phyloP scores from a whole-genome alignment of 2,888 invertebrate species.

The Odontothrips loti region DNA sequence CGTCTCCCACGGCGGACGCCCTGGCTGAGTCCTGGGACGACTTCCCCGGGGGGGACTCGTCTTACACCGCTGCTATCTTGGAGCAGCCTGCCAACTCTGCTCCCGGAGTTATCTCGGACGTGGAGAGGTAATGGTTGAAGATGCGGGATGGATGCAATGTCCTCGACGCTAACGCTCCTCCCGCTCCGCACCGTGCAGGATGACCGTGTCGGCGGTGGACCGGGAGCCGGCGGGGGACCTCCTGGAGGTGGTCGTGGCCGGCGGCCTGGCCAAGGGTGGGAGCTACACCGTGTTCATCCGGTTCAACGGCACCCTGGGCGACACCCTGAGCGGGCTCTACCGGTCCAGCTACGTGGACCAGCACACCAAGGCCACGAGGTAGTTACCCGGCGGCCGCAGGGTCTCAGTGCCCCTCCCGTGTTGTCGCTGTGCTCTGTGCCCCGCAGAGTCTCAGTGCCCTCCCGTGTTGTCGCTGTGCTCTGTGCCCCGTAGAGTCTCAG shows the following conservation, averaged over 20 bases:
- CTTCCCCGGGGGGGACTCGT: not conserved
- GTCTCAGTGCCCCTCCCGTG: too few species aligned
- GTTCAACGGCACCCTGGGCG: constrained; percentile 15
- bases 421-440: too few species aligned
- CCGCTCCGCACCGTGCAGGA: not conserved
- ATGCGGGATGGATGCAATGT: not conserved
- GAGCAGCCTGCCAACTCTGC: too few species aligned
- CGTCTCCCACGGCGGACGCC: not conserved
- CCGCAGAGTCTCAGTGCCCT: too few species aligned
- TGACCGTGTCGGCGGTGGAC: not conserved
- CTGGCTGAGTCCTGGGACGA: not conserved
- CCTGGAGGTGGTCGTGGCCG: not conserved
- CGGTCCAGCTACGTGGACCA: constrained; percentile 4
- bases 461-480: too few species aligned
- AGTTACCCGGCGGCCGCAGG: too few species aligned
- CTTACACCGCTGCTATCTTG: too few species aligned
- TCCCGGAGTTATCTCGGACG: too few species aligned
- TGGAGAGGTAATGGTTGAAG: too few species aligned
- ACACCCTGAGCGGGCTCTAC: constrained; percentile 7
- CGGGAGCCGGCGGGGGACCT: not conserved
- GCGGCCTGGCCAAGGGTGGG: not conserved
- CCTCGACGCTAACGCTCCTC: not conserved
- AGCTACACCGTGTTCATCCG: not conserved
- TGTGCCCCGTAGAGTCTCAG: too few species aligned
- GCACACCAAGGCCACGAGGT: constrained; percentile 6